A percentile compares a stretch with the other conserved stretches of the same genome.
Conservation (phyloP, 1,140 invertebrate species). For the Mactra quadrangularis region DNA sequence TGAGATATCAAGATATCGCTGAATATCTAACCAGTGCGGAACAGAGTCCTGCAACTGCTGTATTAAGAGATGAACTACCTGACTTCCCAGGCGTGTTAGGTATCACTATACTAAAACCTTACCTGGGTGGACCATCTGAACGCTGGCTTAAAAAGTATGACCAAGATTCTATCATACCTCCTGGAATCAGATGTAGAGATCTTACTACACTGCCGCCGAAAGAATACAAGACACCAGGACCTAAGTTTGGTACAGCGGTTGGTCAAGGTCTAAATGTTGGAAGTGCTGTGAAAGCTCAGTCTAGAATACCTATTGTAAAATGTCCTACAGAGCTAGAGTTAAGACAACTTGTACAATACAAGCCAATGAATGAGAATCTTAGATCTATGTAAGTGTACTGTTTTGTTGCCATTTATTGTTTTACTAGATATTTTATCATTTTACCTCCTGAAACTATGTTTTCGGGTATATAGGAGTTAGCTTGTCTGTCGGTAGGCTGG, state of each 20-base stretch:
- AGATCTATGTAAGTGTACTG: slow-evolving; percentile 74
- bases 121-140: slow-evolving; percentile 75
- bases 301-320: slow-evolving; percentile 73
- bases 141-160: slow-evolving; percentile 81
- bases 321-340: slow-evolving; percentile 80
- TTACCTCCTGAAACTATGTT: neutral
- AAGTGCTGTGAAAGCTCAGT: slow-evolving; percentile 64
- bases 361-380: slow-evolving; percentile 73
- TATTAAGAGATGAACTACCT: slow-evolving; percentile 80
- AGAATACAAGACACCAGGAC: slow-evolving; percentile 79
- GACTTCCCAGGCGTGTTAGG: slow-evolving; percentile 80
- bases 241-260: slow-evolving; percentile 80
- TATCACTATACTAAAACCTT: slow-evolving; percentile 81
- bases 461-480: no score
- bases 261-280: slow-evolving; percentile 80
- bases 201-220: slow-evolving; percentile 80
- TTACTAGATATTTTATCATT: neutral
- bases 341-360: slow-evolving; percentile 82
- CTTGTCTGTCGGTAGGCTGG: no score
- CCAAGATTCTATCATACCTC: slow-evolving; percentile 81
- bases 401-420: neutral
- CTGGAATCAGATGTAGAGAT: slow-evolving; percentile 80
- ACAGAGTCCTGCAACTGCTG: slow-evolving; percentile 79
- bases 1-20: slow-evolving; percentile 80
- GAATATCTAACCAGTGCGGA: slow-evolving; percentile 79